phyloP scores from a whole-genome alignment of 2,888 invertebrate genomes.

The Arrhopalites spinosus region DNA sequence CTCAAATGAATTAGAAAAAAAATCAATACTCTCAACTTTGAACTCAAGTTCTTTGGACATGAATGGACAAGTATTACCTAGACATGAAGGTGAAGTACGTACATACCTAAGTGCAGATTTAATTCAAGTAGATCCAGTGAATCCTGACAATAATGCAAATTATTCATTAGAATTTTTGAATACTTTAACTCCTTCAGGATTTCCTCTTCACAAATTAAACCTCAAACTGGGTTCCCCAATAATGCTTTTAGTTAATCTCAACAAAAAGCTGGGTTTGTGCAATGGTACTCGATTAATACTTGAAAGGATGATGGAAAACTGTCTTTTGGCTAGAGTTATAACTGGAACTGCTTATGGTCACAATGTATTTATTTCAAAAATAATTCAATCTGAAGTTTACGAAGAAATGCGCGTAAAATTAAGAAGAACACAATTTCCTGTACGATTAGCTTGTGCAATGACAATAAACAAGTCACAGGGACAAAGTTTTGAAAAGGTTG shows the following conservation, averaged over 20 bases:
- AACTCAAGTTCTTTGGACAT: slow-evolving; percentile 27
- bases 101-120: slow-evolving; percentile 16
- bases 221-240: slow-evolving; percentile 43
- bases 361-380: slow-evolving; percentile 42
- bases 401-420: slow-evolving; percentile 33
- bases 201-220: slow-evolving; percentile 46
- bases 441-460: slow-evolving; percentile 40
- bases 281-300: slow-evolving; percentile 31
- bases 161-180: slow-evolving; percentile 47
- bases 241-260: slow-evolving; percentile 44
- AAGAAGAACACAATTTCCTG: slow-evolving; percentile 47
- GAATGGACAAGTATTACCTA: slow-evolving; percentile 16
- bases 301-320: neutral
- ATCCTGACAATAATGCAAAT: neutral
- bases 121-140: neutral
- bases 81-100: neutral
- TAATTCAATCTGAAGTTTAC: slow-evolving; percentile 32
- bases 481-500: slow-evolving; percentile 40
- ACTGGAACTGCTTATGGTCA: slow-evolving; percentile 28
- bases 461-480: slow-evolving; percentile 46
- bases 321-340: slow-evolving; percentile 14
- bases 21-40: slow-evolving; percentile 28
- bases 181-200: slow-evolving; percentile 44
- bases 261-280: slow-evolving; percentile 22
- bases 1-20: neutral